A percentile compares a stretch with the other conserved stretches of the same genome.
These are phyloP conservation scores for Galerucella pusilla DNA, from an alignment of 2,888 invertebrate species.

Conservation along the genomic window DNA sequence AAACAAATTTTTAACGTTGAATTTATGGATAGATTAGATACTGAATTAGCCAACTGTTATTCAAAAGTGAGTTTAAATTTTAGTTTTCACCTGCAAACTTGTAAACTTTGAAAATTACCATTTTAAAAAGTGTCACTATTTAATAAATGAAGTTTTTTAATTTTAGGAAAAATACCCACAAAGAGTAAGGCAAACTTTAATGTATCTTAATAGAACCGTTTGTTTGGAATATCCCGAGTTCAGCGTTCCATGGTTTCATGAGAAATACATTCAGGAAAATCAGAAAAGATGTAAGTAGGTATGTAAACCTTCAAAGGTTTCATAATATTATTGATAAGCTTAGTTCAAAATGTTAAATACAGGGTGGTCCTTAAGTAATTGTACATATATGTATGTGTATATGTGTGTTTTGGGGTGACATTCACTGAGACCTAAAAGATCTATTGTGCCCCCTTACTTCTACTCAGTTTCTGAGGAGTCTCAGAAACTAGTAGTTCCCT, in stretches of 20 bases:
- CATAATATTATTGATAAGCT: not conserved
- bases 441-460: no score
- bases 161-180: slow-evolving; percentile 69
- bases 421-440: no score
- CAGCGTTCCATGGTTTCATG: slow-evolving; percentile 76
- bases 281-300: slow-evolving; percentile 63
- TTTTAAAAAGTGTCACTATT: no score
- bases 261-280: slow-evolving; percentile 70
- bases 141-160: not conserved
- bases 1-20: slow-evolving; percentile 70
- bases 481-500: no score
- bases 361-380: no score
- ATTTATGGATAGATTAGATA: slow-evolving; percentile 71
- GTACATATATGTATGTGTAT: no score
- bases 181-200: slow-evolving; percentile 68
- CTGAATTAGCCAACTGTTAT: slow-evolving; percentile 69
- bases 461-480: no score
- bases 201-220: slow-evolving; percentile 73
- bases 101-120: not conserved
- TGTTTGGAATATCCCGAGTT: slow-evolving; percentile 73
- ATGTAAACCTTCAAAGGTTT: slow-evolving; percentile 1
- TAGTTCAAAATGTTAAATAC: no score
- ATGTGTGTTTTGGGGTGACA: no score
- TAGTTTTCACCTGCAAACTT: not conserved
- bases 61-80: slow-evolving; percentile 63